A percentile compares a stretch with the other conserved stretches of the same genome.
phyloP scores from a whole-genome alignment of 2,888 invertebrate species.

The Erannis defoliaria region DNA sequence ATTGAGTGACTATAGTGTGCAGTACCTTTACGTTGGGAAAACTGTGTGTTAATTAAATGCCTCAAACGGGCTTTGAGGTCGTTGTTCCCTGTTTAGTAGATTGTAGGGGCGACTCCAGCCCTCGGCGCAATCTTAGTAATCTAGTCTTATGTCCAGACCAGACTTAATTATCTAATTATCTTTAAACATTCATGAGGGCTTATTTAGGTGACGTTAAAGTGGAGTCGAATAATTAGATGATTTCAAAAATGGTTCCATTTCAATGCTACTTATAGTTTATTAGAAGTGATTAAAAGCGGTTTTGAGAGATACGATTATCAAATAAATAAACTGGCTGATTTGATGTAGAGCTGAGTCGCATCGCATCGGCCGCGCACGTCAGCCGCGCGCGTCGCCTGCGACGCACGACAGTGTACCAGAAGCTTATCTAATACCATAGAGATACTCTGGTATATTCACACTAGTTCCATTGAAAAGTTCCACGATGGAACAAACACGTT shows the following conservation, averaged over 20 bases:
- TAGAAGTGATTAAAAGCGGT: no score
- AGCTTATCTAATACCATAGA: no score
- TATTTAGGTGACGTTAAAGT: background rate
- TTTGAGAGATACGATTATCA: no score
- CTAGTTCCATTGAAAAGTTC: no score
- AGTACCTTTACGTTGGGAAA: conserved; percentile 1
- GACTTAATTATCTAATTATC: conserved; percentile 14
- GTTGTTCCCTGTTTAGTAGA: conserved; percentile 17
- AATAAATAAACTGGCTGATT: no score
- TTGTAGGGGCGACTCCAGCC: conserved; percentile 7
- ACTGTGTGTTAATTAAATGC: conserved; percentile 32
- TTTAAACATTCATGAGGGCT: background rate
- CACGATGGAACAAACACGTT: no score
- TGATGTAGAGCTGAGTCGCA: no score
- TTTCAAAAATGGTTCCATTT: background rate
- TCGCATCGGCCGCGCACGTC: no score
- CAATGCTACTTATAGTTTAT: no score
- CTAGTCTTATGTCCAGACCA: conserved; percentile 11
- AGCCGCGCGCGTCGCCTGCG: no score
- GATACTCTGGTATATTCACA: no score
- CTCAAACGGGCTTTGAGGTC: conserved; percentile 24
- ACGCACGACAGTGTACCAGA: no score
- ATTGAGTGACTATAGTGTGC: background rate
- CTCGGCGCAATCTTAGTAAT: conserved; percentile 15
- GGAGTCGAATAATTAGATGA: background rate